These are phyloP conservation scores for Macrophya alboannulata DNA, from an alignment of 2,888 invertebrate genomes.

Conservation along the genomic window DNA sequence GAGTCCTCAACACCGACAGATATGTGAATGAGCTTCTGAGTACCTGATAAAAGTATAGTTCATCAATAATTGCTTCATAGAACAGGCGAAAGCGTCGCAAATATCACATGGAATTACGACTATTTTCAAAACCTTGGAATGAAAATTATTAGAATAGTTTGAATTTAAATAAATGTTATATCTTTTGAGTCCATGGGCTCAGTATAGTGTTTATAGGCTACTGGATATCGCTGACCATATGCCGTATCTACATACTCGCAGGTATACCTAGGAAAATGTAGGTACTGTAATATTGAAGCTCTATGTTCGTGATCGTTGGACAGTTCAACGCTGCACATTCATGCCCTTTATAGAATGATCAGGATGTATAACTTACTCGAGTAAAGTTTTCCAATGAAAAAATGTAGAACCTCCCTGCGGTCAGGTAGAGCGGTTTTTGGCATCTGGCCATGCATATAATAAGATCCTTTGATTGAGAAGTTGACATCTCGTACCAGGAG, in stretches of 20 bases:
- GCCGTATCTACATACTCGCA: neutral
- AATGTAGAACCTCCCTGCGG: constrained; percentile 82
- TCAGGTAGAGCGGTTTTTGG: constrained; percentile 81
- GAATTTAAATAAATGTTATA: neutral
- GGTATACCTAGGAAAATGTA: neutral
- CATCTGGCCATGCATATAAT: constrained; percentile 81
- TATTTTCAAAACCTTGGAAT: neutral
- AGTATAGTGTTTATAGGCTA: neutral
- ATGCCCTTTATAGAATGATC: neutral
- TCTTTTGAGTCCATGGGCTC: neutral
- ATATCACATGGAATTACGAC: neutral
- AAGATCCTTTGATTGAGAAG: constrained; percentile 78
- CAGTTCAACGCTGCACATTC: constrained; percentile 23
- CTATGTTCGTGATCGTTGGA: constrained; percentile 14
- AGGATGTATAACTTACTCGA: constrained; percentile 9
- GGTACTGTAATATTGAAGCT: constrained; percentile 5
- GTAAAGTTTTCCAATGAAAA: constrained; percentile 74
- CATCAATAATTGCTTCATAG: neutral
- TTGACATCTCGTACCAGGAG: constrained; percentile 70
- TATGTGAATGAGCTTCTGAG: constrained; percentile 61
- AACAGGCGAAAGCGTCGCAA: neutral
- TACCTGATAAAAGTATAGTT: constrained; percentile 2
- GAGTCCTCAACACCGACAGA: constrained; percentile 61
- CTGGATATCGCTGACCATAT: neutral
- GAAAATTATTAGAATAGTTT: neutral